Percentiles rank a stretch among this genome's conserved stretches.
These are phyloP conservation scores for Reticulitermes lucifugus DNA, from an alignment of 2,888 invertebrate species.

Conservation along the genomic window DNA sequence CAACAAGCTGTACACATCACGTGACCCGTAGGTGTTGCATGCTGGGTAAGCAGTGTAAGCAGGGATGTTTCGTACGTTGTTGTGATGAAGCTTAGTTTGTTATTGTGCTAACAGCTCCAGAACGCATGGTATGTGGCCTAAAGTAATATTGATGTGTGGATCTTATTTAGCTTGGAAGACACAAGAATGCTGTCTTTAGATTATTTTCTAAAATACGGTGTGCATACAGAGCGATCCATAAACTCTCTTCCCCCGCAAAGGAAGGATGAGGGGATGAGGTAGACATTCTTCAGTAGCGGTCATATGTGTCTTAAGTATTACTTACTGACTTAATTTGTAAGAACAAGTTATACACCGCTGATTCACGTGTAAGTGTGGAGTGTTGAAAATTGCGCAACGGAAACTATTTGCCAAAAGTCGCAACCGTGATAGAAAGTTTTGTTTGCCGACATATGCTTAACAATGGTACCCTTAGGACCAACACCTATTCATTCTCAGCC, in stretches of 20 bases:
- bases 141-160: not conserved
- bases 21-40: constrained; percentile 45
- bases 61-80: constrained; percentile 1
- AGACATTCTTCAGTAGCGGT: not conserved
- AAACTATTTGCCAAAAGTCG: not conserved
- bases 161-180: not conserved
- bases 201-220: not conserved
- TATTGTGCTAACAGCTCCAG: not conserved
- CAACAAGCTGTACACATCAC: constrained; percentile 46
- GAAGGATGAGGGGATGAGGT: not conserved
- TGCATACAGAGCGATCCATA: not conserved
- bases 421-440: not conserved
- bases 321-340: not conserved
- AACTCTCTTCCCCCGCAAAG: not conserved
- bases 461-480: constrained; percentile 79
- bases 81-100: not conserved
- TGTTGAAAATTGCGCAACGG: not conserved
- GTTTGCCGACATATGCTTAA: constrained; percentile 47
- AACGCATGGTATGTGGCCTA: not conserved
- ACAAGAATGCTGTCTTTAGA: not conserved
- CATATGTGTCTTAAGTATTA: not conserved
- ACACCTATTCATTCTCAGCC: constrained; percentile 68
- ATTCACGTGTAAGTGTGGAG: not conserved
- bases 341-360: not conserved
- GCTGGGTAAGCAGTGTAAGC: constrained; percentile 43